These are phyloP conservation scores for Phanerotoma sp. DNA, from an alignment of 2,888 invertebrate genomes.

Conservation along the genomic window DNA sequence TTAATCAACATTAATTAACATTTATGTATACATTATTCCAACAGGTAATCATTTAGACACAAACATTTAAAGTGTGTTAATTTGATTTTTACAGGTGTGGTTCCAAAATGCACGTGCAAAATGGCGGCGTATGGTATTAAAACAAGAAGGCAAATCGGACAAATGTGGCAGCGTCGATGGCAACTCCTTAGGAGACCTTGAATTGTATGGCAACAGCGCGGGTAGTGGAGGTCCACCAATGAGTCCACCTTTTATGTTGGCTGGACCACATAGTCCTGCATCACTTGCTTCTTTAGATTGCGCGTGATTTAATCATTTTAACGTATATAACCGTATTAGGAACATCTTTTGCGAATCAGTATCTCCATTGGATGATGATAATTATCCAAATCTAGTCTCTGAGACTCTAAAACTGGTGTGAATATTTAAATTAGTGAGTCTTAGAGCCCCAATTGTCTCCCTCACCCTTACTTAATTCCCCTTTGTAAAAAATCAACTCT, in stretches of 20 bases:
- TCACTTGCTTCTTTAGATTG: conserved; percentile 74
- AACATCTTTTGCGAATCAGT: not conserved
- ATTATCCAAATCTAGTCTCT: conserved; percentile 1
- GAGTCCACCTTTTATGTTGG: conserved; percentile 72
- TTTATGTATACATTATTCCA: no score
- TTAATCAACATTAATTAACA: not conserved
- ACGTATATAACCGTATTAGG: conserved; percentile 3
- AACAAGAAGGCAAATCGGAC: conserved; percentile 76
- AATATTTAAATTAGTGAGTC: conserved; percentile 27
- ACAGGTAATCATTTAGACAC: no score
- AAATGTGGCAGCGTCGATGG: conserved; percentile 69
- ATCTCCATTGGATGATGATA: not conserved
- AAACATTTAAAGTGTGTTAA: no score
- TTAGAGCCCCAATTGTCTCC: no score
- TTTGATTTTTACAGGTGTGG: conserved; percentile 75
- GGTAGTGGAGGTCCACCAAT: conserved; percentile 70
- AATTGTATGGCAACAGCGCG: conserved; percentile 61
- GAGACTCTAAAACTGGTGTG: conserved; percentile 18
- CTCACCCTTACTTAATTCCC: no score
- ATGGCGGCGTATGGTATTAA: conserved; percentile 85
- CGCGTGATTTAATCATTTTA: conserved; percentile 60
- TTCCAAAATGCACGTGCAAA: conserved; percentile 94
- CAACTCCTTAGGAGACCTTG: conserved; percentile 58
- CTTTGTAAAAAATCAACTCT: no score
- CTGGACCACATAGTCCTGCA: conserved; percentile 70